Percentiles rank a stretch among this genome's conserved stretches.
Evolutionary conservation across 2,113 vertebrate genomes (phyloP).

Genomic region (Percina caprodes): DNA sequence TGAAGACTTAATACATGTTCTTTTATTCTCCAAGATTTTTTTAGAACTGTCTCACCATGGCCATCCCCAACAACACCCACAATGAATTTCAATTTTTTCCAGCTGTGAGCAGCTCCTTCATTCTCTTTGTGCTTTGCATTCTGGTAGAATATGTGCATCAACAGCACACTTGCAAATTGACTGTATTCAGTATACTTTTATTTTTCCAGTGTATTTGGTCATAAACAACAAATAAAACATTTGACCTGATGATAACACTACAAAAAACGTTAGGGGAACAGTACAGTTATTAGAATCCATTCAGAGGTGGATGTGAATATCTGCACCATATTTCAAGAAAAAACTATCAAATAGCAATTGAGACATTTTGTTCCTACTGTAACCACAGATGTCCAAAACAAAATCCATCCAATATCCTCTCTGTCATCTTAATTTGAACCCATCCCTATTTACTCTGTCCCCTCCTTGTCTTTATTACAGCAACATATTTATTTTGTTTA

Average conservation of each 20-base stretch:
- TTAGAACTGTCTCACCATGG: slow-evolving; percentile 12
- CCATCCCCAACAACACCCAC: neutral
- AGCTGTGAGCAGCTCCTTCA: slow-evolving; percentile 44
- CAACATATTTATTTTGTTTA: neutral
- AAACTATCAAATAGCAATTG: neutral
- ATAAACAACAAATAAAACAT: neutral
- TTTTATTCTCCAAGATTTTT: slow-evolving; percentile 20
- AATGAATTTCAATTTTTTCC: slow-evolving; percentile 33
- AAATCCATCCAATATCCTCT: neutral
- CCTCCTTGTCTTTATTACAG: neutral
- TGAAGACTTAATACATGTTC: slow-evolving; percentile 31
- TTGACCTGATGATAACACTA: neutral
- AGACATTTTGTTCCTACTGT: too few species aligned
- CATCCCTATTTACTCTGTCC: neutral
- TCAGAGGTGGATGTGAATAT: neutral
- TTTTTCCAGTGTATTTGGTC: neutral
- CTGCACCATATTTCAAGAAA: neutral
- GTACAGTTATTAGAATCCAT: neutral
- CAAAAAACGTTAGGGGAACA: neutral
- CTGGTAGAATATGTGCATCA: slow-evolving; percentile 23
- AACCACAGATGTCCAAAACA: neutral
- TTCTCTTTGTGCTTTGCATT: slow-evolving; percentile 36
- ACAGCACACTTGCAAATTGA: neutral
- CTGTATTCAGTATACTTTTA: neutral
- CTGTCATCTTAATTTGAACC: neutral